A percentile compares a stretch with the other conserved stretches of the same genome.
Evolutionary conservation across 2,888 invertebrate genomes (phyloP).

Genomic region (Lithophane ornitopus): DNA sequence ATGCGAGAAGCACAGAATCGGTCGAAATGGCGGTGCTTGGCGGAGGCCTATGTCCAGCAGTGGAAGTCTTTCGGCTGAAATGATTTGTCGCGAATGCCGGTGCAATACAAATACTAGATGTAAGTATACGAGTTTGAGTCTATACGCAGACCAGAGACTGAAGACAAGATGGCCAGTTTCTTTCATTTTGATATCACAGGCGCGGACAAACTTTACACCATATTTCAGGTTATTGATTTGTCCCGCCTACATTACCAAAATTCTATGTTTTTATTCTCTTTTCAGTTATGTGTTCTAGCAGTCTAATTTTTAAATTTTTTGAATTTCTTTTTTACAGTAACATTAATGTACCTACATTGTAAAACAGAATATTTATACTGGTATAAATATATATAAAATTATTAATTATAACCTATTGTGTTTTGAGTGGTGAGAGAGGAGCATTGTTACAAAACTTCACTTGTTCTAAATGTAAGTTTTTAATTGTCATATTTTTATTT

Average conservation of each 20-base stretch:
- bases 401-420: conserved; percentile 12
- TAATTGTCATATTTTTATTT: neutral
- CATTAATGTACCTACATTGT: neutral
- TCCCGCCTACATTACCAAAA: too few species aligned
- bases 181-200: neutral
- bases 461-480: conserved; percentile 11
- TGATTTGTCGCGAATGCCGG: too few species aligned
- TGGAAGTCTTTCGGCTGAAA: too few species aligned
- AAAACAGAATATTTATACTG: neutral
- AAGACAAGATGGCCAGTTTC: neutral
- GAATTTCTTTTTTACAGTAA: neutral
- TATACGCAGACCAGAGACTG: neutral
- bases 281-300: too few species aligned
- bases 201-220: too few species aligned
- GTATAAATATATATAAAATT: conserved; percentile 26
- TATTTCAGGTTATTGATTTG: too few species aligned
- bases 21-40: too few species aligned
- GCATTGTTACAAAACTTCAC: conserved; percentile 21
- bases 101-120: neutral
- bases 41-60: too few species aligned
- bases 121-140: neutral
- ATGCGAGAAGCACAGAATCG: too few species aligned
- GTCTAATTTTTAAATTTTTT: too few species aligned
- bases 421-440: conserved; percentile 21
- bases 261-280: too few species aligned